Evolutionary conservation across 2,113 vertebrate genomes (phyloP), one percentile per base, ranked within the genome.

Genomic region (Proterorhinus semilunaris): DNA sequence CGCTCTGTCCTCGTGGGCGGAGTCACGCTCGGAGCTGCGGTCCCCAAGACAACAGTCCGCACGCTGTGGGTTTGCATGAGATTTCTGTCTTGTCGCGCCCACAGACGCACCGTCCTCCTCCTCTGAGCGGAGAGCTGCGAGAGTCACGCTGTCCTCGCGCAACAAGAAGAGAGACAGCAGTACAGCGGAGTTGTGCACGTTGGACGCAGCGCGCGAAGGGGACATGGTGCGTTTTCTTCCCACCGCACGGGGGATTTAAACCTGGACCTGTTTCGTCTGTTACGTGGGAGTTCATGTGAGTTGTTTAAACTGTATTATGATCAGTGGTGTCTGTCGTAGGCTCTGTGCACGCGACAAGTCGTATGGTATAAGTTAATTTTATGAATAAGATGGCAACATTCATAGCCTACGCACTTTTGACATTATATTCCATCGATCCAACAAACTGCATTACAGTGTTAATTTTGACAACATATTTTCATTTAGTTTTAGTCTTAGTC

Each of bases 251-350:
- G 10, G 44, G 44, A 8, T 48, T 52, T 74, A 36, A 74, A 69
- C 11, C 49, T 43, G 51, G 66, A 10, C 63, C 11, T n/a, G 27
- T 8, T 50, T 48, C 54, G 27, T 8, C 27, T 48, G 16, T 36
- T 6, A 51, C 62, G 8, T 68, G n/a, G 62, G 47, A 45, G 59
- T 42, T 13, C 2, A 21, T 50, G 75, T 83, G 12, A 83, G 77
- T 78, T 62, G 5, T 45, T 48, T 7, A 3, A 59, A 43, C 6
- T 36, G 11, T 61, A 11, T 2, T 71, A 46, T 42, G 6, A 3
- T 5, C 1, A 1, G 4, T 10, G 10, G 10, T 55, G 2, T 27
- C 27, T 54, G 10, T 36, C 27, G 1, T 36, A 3, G 27, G 3
- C 27, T 36, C 4, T 36, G 27, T 36, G 27, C 27, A 36, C 27